phyloP scores from a whole-genome alignment of 2,888 invertebrate species.

The Coenonympha arcania region DNA sequence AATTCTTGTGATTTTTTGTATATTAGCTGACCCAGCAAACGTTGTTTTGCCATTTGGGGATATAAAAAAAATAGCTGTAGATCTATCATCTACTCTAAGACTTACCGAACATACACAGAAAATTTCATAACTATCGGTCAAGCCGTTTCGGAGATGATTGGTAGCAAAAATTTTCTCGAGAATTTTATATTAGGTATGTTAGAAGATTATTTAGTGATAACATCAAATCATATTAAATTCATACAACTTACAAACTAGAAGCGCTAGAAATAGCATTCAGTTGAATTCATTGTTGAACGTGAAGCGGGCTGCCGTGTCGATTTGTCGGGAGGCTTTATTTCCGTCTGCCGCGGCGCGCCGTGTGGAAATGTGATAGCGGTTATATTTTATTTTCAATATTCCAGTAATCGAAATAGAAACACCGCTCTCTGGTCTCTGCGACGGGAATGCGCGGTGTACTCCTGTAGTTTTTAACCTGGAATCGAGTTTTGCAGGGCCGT shows the following conservation, averaged over 20 bases:
- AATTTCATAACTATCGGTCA: no score
- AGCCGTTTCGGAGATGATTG: no score
- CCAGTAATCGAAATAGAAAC: constrained; percentile 55
- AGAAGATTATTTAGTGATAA: neutral
- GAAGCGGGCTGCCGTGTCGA: constrained; percentile 34
- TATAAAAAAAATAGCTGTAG: no score
- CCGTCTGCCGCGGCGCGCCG: constrained; percentile 52
- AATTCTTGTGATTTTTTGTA: no score
- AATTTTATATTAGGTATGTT: no score
- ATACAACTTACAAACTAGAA: neutral
- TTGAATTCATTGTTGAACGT: constrained; percentile 22
- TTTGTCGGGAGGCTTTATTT: constrained; percentile 65
- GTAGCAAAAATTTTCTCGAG: no score
- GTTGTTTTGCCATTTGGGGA: no score
- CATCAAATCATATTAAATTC: neutral
- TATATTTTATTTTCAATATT: constrained; percentile 53
- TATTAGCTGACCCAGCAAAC: no score
- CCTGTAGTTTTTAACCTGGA: constrained; percentile 15
- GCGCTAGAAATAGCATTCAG: neutral
- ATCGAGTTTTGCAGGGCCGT: neutral
- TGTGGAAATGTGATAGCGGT: constrained; percentile 61
- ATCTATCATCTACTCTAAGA: no score
- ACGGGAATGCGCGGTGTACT: constrained; percentile 17
- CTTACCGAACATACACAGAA: no score
- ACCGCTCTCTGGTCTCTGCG: constrained; percentile 32